A percentile compares a stretch with the other conserved stretches of the same genome.
Evolutionary conservation across 2,888 invertebrate species (phyloP).

Genomic region (Leucoptera coffeella): DNA sequence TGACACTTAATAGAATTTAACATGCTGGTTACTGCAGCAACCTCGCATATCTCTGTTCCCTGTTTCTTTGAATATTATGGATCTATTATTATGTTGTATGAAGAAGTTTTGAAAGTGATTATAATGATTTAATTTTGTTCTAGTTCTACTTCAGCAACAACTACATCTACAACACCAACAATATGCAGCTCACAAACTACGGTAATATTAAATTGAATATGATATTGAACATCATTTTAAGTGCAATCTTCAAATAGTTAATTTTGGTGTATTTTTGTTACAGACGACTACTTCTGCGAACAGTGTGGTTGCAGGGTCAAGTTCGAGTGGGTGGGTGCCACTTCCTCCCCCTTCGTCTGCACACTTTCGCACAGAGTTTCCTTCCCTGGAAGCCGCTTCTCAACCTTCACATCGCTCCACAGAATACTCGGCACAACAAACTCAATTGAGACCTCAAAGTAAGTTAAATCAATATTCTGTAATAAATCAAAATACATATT

Average conservation of each 20-base stretch:
- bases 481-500: no score
- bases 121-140: conserved; percentile 11
- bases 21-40: no score
- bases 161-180: conserved; percentile 36
- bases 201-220: conserved; percentile 11
- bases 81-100: no score
- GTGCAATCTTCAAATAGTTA: neutral
- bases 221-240: neutral
- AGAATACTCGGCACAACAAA: conserved; percentile 30
- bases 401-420: conserved; percentile 57
- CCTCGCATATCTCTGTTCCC: no score
- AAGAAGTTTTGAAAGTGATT: no score
- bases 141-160: conserved; percentile 36
- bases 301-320: conserved; percentile 52
- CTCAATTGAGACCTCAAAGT: conserved; percentile 48
- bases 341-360: conserved; percentile 70
- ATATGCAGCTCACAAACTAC: conserved; percentile 43
- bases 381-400: conserved; percentile 64
- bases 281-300: conserved; percentile 48
- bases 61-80: no score
- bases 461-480: no score
- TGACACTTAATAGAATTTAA: no score
- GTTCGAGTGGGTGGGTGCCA: conserved; percentile 38
- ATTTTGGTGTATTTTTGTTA: neutral
- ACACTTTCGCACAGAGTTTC: conserved; percentile 95